These are phyloP conservation scores for Sebastes nivosus DNA, from an alignment of 2,797 vertebrate genomes.

Conservation along the genomic window DNA sequence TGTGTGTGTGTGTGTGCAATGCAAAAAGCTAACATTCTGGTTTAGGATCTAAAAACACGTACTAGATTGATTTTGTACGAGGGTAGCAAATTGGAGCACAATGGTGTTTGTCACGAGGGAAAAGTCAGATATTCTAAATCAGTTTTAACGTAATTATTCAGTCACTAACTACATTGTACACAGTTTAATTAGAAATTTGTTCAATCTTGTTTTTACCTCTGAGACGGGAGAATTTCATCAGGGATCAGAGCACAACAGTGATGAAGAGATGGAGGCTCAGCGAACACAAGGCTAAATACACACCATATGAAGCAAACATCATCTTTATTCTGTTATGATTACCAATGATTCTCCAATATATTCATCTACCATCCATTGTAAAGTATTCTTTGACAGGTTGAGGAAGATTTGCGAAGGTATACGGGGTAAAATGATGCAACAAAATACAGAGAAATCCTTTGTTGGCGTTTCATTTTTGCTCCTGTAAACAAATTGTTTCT, in stretches of 20 bases:
- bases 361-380: neutral
- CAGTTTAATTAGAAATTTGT: constrained; percentile 33
- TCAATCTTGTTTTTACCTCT: neutral
- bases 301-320: neutral
- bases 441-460: neutral
- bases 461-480: neutral
- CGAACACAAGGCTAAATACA: neutral
- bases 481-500: neutral
- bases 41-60: neutral
- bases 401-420: neutral
- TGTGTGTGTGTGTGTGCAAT: neutral
- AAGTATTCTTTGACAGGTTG: neutral
- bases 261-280: neutral
- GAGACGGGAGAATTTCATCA: constrained; percentile 8
- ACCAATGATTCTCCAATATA: neutral
- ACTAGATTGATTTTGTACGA: neutral
- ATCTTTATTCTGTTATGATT: neutral
- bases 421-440: neutral
- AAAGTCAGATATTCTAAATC: neutral
- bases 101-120: neutral
- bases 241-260: neutral
- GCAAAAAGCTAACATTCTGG: neutral
- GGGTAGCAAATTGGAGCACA: neutral
- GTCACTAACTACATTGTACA: neutral
- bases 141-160: neutral